Conservation (phyloP, 2,113 vertebrate genomes). For the Ciconia stormi region DNA sequence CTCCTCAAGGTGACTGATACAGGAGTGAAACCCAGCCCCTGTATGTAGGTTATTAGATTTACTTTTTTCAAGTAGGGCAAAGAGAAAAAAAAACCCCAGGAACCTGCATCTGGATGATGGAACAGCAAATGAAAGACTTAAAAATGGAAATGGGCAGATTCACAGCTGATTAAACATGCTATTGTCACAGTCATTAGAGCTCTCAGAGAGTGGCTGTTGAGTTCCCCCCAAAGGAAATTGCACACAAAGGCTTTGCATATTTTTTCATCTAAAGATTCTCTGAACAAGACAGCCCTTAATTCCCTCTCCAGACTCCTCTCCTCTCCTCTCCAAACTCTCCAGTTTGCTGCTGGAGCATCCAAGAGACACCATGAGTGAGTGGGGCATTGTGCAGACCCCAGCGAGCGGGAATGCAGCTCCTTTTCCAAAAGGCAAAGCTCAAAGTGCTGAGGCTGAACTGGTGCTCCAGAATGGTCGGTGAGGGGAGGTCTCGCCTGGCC, state of each 20-base stretch:
- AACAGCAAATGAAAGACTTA: background rate
- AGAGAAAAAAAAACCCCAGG: rapidly evolving
- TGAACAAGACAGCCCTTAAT: background rate
- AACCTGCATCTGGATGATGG: background rate
- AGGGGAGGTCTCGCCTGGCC: background rate
- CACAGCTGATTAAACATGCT: background rate
- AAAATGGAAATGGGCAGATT: background rate
- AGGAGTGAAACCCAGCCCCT: background rate
- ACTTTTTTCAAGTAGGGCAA: background rate
- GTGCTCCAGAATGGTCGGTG: background rate
- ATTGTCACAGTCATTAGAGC: background rate
- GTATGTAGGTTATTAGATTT: background rate
- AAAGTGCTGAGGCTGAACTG: too few species aligned
- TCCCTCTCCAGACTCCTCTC: background rate
- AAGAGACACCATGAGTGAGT: rapidly evolving
- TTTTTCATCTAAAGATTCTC: background rate
- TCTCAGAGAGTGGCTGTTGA: background rate
- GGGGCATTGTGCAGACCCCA: background rate
- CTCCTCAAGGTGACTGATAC: background rate
- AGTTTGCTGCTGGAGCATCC: background rate
- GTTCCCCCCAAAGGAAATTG: background rate
- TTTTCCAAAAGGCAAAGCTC: background rate
- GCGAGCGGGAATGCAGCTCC: rapidly evolving
- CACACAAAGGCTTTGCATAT: rapidly evolving
- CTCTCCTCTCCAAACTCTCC: too few species aligned